These are phyloP conservation scores for Cherax destructor DNA, from an alignment of 1,140 invertebrate genomes.

Conservation along the genomic window DNA sequence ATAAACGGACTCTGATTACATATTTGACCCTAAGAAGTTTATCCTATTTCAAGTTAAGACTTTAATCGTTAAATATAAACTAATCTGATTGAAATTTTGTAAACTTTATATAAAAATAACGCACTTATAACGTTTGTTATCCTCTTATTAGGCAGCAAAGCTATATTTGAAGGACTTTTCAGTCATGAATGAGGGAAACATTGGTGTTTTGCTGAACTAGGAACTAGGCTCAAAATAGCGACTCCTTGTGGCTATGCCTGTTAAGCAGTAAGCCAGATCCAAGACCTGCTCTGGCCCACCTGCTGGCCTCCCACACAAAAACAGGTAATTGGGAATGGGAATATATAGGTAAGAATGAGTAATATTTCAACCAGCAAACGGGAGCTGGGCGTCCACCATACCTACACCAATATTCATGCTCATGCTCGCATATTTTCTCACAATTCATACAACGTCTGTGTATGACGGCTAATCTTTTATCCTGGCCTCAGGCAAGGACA, in stretches of 20 bases:
- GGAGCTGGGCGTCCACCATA: slow-evolving; percentile 17
- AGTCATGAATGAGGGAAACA: background rate
- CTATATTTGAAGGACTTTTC: background rate
- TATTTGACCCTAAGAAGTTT: no score
- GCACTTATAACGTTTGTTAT: no score
- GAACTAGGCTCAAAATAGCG: background rate
- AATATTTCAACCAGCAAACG: slow-evolving; percentile 38
- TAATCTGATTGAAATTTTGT: no score
- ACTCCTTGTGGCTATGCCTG: background rate
- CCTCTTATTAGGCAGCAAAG: background rate
- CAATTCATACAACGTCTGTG: slow-evolving; percentile 13
- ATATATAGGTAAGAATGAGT: background rate
- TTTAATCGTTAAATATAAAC: no score
- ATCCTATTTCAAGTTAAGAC: no score
- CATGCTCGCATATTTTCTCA: slow-evolving; percentile 39
- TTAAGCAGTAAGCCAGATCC: background rate
- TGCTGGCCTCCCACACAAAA: no score
- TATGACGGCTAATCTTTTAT: background rate
- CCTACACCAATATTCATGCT: slow-evolving; percentile 50
- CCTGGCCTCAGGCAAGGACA: background rate
- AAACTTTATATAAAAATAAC: no score
- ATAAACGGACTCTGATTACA: no score
- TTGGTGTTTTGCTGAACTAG: background rate
- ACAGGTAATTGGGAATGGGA: background rate
- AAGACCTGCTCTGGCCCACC: background rate